Evolutionary conservation across 2,797 vertebrate genomes (phyloP), one percentile per base, ranked within the genome.

Genomic region (Paramormyrops hopkinsi): DNA sequence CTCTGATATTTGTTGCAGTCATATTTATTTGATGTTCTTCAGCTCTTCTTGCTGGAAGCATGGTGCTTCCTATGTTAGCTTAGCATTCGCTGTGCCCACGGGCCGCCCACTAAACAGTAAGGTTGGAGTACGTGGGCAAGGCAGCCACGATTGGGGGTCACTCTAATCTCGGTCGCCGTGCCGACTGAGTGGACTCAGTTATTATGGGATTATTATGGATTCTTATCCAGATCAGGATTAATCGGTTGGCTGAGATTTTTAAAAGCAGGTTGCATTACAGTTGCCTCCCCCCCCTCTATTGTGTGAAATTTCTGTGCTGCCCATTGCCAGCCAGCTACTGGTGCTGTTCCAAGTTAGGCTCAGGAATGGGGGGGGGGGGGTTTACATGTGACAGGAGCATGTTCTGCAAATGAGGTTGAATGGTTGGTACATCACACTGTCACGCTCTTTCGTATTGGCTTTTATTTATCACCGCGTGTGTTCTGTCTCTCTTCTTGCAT

Each of bases 401-500:
- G 96, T 96, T 96, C 95, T 96, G 96, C 96, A 97, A 97, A 97
- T 97, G 96, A 97, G 96, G 96, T 96, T 96, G 96, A 96, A 96
- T 96, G 96, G 96, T 96, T 96, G 96, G 96, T 96, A 96, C 96
- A 96, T 96, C 96, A 96, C 96, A 96, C 96, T 96, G 96, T 96
- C 95, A 95, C 95, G 95, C 95, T 97, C 96, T 97, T 96, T 96
- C 96, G 96, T 97, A 96, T 96, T 97, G 96, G 96, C 95, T 96
- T 97, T 97, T 96, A 97, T 97, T 97, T 97, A 97, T 97, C 96
- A 96, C 96, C 96, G 96, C 96, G 96, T 97, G 96, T 95, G 96
- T 97, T 96, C 96, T 96, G 95, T 97, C 95, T 96, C 96, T 69
- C 96, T 97, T 96, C 96, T 96, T 96, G 96, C 96, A 96, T 96